phyloP scores from a whole-genome alignment of 2,113 vertebrate species.

The Tonatia bakeri region DNA sequence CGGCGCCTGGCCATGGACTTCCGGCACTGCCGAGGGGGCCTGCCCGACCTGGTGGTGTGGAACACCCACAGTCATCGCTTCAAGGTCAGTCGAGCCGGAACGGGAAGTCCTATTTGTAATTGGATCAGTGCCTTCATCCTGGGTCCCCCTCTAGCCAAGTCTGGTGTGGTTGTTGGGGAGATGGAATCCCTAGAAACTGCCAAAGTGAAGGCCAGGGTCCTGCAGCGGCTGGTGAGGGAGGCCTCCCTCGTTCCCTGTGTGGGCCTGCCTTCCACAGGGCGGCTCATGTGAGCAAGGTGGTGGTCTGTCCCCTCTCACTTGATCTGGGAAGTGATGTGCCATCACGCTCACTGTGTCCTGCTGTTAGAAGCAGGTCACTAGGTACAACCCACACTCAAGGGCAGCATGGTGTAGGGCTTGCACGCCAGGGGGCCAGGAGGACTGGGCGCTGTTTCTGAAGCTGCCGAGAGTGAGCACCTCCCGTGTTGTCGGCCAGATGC shows the following conservation, averaged over 20 bases:
- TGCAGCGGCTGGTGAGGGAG: neutral
- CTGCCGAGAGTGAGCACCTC: neutral
- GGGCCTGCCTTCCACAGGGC: accelerated
- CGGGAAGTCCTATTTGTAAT: neutral
- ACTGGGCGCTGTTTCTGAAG: neutral
- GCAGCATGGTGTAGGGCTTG: neutral
- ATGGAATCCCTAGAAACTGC: neutral
- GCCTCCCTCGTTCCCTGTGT: too few relatives aligned
- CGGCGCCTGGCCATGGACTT: slow-evolving; percentile 87
- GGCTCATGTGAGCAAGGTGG: neutral
- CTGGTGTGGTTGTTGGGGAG: neutral
- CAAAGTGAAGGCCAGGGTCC: neutral
- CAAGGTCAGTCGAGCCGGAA: slow-evolving; percentile 83
- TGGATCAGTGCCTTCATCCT: neutral
- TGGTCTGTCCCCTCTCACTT: neutral
- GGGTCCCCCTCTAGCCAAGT: neutral
- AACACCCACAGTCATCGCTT: slow-evolving; percentile 76
- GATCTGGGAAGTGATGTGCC: neutral
- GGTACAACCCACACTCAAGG: neutral
- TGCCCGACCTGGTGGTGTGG: slow-evolving; percentile 97
- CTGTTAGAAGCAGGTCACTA: neutral
- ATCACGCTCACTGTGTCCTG: neutral
- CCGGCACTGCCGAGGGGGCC: slow-evolving; percentile 90
- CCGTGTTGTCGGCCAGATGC: accelerated
- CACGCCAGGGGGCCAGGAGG: neutral